Evolutionary conservation across 2,888 invertebrate species (phyloP), one percentile per base, ranked within the genome.

Genomic region (Hyposoter didymator): DNA sequence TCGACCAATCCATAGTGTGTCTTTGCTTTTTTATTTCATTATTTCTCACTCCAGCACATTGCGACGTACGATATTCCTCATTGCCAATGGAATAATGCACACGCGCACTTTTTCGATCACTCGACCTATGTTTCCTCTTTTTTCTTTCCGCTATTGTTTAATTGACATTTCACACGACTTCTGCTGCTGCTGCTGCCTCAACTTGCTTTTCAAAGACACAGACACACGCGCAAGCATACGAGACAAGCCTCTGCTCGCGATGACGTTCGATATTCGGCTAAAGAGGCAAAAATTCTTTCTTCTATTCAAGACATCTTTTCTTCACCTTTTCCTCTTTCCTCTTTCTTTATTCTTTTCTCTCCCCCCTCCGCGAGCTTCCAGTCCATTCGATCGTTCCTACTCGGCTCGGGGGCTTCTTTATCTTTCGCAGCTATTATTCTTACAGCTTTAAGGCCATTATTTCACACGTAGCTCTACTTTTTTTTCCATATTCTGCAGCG

Each of bases 111-210:
- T 74, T 5, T 55, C 22, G 1, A 52, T 55, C 73, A 14, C 59
- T 55, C 73, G 28, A 39, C 74, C 22, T 39, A 17, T 4, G n/a
- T 45, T 47, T 2, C n/a, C 12, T 78, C n/a, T 17, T 22, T 22
- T 43, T 17, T 55, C 28, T 55, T 78, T 69, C 43, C 55, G 59
- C 67, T 78, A 49, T 64, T 47, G 59, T 47, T 78, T 70, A 69
- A 78, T 78, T 69, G 78, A 78, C 78, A 70, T 47, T 78, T 70
- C 28, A 12, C 45, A 78, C 69, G 49, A 55, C 52, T 52, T 64
- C 45, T 52, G 39, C 12, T 39, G 67, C 52, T 52, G 47, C 45
- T 52, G 39, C 12, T 39, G 67, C 32, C 59, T 28, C 52, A 69
- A 78, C 55, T 69, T 4, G 59, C 28, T 32, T 47, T 35, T 7